A percentile compares a stretch with the other conserved stretches of the same genome.
Evolutionary conservation across 2,888 invertebrate genomes (phyloP).

Genomic region (Griposia aprilina): DNA sequence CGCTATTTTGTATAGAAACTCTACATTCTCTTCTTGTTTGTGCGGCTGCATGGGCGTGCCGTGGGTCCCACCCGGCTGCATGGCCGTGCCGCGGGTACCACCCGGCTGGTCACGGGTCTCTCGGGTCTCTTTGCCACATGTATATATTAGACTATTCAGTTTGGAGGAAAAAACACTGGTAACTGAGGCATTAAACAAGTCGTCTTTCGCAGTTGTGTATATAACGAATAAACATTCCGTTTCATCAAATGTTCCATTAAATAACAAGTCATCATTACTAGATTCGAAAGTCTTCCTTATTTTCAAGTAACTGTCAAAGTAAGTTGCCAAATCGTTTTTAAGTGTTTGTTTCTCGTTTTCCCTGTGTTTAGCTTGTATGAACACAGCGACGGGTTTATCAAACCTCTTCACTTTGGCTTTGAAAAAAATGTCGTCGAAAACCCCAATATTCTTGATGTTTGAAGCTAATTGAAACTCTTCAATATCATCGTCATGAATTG

Average conservation of each 20-base stretch:
- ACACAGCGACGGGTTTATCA: slow-evolving; percentile 26
- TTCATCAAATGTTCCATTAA: slow-evolving; percentile 13
- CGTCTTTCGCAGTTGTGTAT: slow-evolving; percentile 51
- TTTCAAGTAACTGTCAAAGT: slow-evolving; percentile 46
- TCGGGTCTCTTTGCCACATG: neutral
- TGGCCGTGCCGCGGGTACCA: too few relatives aligned
- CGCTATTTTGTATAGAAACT: too few relatives aligned
- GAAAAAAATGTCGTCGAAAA: too few relatives aligned
- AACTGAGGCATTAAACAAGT: too few relatives aligned
- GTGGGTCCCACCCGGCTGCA: too few relatives aligned
- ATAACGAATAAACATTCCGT: slow-evolving; percentile 5
- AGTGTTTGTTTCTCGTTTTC: slow-evolving; percentile 31
- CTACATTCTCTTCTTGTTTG: too few relatives aligned
- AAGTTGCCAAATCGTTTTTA: slow-evolving; percentile 36
- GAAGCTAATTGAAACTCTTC: too few relatives aligned
- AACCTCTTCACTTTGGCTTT: neutral
- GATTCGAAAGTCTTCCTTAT: slow-evolving; percentile 39
- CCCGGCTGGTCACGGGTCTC: neutral
- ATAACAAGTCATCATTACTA: slow-evolving; percentile 14
- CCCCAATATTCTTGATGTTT: too few relatives aligned
- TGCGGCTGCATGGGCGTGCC: too few relatives aligned
- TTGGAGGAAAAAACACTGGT: neutral
- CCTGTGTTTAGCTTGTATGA: slow-evolving; percentile 61
- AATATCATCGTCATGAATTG: too few relatives aligned
- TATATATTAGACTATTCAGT: too few relatives aligned